Evolutionary conservation across 1,140 invertebrate genomes (phyloP), one percentile per base, ranked within the genome.

Genomic region (Neodiprion virginianus): DNA sequence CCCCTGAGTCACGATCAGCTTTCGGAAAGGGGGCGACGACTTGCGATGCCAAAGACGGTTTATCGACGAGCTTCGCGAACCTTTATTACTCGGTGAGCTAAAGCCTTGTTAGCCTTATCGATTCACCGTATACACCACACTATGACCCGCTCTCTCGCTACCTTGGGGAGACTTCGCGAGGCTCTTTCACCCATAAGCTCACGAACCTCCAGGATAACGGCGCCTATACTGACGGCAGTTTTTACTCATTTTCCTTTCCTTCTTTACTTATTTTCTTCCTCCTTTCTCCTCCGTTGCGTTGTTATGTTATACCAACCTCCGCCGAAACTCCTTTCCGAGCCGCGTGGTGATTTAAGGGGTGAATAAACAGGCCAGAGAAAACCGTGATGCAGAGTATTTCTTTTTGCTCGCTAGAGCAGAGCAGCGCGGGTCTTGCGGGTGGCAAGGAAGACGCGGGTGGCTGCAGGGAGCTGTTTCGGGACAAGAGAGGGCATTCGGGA

Each of bases 71-170:
- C 75, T 74, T 71, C 69, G 77, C 66, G 71, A 73, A 73, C 76
- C 76, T 79, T 76, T 79, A 74, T 77, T 78, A 72, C 72, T 71
- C 71, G 66, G 48, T 73, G 17, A 65, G 17, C 61, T 14, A 14
- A 47, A 21, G 65, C 77, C 77, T 79, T 74, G 77, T 79, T 79
- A 79, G 74, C 17, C 74, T 79, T 78, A 79, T 79, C 79, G 75
- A 68, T 74, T 48, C 65, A 72, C 65, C 74, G 71, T 75, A 74
- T 40, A 40, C 28, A 40, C 28, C 28, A 40, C 61, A 14, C 17
- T 14, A 14, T 65, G 12, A 14, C 61, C 17, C 61, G 61, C 12
- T 17, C 17, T 17, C 61, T 65, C 12, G 17, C 12, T 14, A 14
- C 17, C 61, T 65, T 65, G 61, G 61, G 28, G 28, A 40, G 28